phyloP scores from a whole-genome alignment of 23 tunicate genomes.

The Botrylloides violaceus region DNA sequence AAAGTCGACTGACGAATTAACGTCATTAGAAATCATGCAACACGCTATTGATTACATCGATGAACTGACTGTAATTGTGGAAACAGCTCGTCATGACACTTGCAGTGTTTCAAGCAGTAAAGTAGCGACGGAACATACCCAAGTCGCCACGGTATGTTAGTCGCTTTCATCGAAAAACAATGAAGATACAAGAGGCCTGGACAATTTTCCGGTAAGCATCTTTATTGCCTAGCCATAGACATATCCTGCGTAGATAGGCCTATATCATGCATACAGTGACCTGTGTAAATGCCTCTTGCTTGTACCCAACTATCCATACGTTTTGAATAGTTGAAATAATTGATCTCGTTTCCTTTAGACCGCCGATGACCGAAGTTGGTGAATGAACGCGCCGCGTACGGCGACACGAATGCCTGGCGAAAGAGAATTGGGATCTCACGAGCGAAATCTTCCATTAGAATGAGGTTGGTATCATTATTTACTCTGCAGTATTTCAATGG shows the following conservation, averaged over 20 bases:
- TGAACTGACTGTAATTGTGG: conserved; percentile 39
- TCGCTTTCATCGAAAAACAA: not conserved
- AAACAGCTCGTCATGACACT: conserved; percentile 8
- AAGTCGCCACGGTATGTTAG: conserved; percentile 9
- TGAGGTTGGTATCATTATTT: no score
- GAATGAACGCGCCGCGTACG: not conserved
- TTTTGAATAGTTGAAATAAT: no score
- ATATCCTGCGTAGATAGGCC: no score
- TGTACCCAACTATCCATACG: no score
- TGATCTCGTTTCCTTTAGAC: no score
- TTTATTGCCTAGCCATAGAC: no score
- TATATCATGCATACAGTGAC: no score
- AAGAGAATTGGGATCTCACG: no score
- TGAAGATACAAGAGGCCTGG: not conserved
- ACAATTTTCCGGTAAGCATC: not conserved
- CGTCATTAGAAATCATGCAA: conserved; percentile 67
- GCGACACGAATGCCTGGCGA: not conserved
- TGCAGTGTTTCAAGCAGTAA: not conserved
- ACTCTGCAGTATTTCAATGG: no score
- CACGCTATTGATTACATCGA: conserved; percentile 68
- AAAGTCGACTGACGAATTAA: conserved; percentile 7
- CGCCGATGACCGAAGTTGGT: not conserved
- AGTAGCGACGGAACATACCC: not conserved
- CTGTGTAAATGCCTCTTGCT: no score
- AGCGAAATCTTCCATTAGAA: no score